A percentile compares a stretch with the other conserved stretches of the same genome.
Evolutionary conservation across 2,113 vertebrate genomes (phyloP).

Genomic region (Dromiciops gliroides): DNA sequence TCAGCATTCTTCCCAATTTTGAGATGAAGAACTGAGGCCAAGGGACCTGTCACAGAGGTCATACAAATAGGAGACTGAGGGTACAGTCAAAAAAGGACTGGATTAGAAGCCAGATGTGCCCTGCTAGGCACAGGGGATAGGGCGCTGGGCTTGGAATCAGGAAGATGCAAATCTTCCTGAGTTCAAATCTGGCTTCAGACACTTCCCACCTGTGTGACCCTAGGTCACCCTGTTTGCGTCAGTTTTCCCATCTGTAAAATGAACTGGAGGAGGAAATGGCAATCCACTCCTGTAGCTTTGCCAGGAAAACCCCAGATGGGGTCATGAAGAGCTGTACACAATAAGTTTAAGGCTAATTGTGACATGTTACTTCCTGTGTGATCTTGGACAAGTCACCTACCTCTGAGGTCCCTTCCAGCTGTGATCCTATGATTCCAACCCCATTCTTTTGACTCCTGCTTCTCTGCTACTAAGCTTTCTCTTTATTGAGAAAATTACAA

Average conservation of each 20-base stretch:
- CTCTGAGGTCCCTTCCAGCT: not conserved
- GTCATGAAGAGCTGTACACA: not conserved
- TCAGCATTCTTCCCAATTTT: not conserved
- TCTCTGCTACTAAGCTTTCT: not conserved
- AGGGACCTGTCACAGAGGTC: not conserved
- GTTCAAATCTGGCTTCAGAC: not conserved
- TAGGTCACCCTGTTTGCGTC: not conserved
- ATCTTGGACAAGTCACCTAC: not conserved
- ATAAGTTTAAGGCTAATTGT: not conserved
- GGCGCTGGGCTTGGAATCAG: not conserved
- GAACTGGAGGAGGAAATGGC: not conserved
- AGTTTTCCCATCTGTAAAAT: not conserved
- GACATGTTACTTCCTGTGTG: not conserved
- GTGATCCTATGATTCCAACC: not conserved
- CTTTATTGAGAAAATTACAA: not conserved
- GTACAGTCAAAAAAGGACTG: not conserved
- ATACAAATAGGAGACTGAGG: not conserved
- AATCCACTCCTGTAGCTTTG: not conserved
- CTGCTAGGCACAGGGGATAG: not conserved
- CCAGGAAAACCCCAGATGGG: not conserved
- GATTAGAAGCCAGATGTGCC: not conserved
- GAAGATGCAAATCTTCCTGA: not conserved
- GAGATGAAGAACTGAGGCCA: not conserved
- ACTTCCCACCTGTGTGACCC: not conserved
- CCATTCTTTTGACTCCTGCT: not conserved